phyloP scores from a whole-genome alignment of 2,888 invertebrate genomes.

The Halocaridina rubra region DNA sequence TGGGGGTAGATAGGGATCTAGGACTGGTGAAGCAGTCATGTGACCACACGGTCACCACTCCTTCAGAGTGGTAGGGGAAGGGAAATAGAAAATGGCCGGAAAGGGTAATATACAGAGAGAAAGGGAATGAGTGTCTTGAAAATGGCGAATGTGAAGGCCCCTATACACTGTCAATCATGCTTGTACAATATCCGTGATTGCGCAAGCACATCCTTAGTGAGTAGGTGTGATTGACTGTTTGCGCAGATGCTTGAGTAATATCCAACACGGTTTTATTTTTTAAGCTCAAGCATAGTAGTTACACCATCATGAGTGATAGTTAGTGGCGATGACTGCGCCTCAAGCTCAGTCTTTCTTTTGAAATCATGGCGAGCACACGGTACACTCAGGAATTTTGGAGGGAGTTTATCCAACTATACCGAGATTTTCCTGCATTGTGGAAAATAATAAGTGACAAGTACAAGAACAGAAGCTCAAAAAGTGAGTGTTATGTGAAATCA shows the following conservation, averaged over 20 bases:
- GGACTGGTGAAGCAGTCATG: too few relatives aligned
- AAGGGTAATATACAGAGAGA: too few relatives aligned
- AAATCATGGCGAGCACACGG: not conserved
- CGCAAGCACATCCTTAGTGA: not conserved
- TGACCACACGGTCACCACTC: too few relatives aligned
- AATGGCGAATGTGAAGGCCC: too few relatives aligned
- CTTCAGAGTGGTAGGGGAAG: too few relatives aligned
- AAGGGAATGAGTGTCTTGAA: too few relatives aligned
- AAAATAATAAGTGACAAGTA: conserved; percentile 65
- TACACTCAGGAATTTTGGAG: not conserved
- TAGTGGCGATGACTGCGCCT: not conserved
- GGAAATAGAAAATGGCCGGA: too few relatives aligned
- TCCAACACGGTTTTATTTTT: too few relatives aligned
- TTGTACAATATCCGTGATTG: not conserved
- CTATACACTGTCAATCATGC: not conserved
- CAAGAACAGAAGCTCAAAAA: conserved; percentile 64
- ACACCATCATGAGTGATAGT: not conserved
- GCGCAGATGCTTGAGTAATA: not conserved
- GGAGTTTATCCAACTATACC: conserved; percentile 65
- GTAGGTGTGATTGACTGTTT: not conserved
- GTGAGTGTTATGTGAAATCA: conserved; percentile 62
- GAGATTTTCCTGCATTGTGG: conserved; percentile 65
- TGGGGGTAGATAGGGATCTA: too few relatives aligned
- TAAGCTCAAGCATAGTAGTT: not conserved
- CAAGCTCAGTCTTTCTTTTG: not conserved